Base-by-base conservation (phyloP, 2,113 vertebrate species). In the Paracanthobrama guichenoti region DNA sequence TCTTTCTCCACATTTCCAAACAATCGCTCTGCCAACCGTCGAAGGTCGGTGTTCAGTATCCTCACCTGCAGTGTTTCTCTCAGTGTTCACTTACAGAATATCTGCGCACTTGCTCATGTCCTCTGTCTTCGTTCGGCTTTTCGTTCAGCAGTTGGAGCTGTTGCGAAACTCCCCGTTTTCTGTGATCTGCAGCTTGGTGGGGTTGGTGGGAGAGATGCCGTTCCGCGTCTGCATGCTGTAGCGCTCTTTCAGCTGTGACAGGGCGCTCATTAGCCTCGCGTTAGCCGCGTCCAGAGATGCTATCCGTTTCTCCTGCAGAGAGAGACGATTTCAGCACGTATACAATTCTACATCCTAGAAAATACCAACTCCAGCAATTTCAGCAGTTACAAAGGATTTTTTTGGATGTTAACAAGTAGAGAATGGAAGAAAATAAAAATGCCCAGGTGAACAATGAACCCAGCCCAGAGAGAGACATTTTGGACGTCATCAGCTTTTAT, bases 171-270 rank as follows among this genome's bases (percentile, higher is more conserved):
- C 98, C 89, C 98, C 98, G 91, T 99, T 99, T 91, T 99, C 98
- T 1, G 98, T 99, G 88, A 99, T 99, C 96, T 99, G 98, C 91
- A 99, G 97, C 92, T 99, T 99, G 95, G 96, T 97, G 93, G 98
- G 96, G 94, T 98, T 99, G 95, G 98, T 98, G 92, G 98, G 98
- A 86, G 98, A 99, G 95, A 99, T 96, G 93, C 98, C 98, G 90
- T 99, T 99, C 93, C 97, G 97, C 71, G 95, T 97, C 93, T 98
- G 98, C 95, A 98, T 96, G 96, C 96, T 99, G 96, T 99, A 99
- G 93, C 98, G 97, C 95, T 99, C 98, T 96, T 99, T 99, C 89
- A 99, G 96, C 94, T 99, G 98, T 1, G 96, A 97, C 80, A 99
- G 95, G 64, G 98, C 98, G 50, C 97, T 98, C 98, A 99, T 99